Evolutionary conservation across 2,797 vertebrate species (phyloP).

Genomic region (Chrosomus eos): DNA sequence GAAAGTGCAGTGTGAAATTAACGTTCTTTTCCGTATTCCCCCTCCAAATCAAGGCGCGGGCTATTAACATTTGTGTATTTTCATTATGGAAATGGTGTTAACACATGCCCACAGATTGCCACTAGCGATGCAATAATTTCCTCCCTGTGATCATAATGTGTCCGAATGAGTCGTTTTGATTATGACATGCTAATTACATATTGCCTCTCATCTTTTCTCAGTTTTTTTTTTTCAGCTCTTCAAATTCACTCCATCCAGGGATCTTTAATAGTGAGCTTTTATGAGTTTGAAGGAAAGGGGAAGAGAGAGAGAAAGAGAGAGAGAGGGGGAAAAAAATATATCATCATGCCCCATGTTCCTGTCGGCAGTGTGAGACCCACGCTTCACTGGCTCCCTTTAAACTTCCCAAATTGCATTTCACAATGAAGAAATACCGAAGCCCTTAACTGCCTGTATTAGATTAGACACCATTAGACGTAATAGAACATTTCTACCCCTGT

Average conservation of each 20-base stretch:
- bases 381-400: constrained; percentile 99
- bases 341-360: constrained; percentile 93
- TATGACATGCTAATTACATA: constrained; percentile 99
- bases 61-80: constrained; percentile 99
- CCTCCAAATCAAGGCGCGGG: constrained; percentile 87
- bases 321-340: constrained; percentile 73
- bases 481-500: constrained; percentile 94
- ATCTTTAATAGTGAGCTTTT: constrained; percentile 99
- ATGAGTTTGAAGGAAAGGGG: constrained; percentile 83
- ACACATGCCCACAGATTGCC: constrained; percentile 98
- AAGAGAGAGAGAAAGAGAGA: constrained; percentile 59
- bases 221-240: constrained; percentile 69
- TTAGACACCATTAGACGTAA: constrained; percentile 99
- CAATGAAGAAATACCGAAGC: constrained; percentile 96
- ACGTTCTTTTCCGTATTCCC: constrained; percentile 91
- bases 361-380: constrained; percentile 92
- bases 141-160: constrained; percentile 99
- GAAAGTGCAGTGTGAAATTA: constrained; percentile 95
- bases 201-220: constrained; percentile 76
- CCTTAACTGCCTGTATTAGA: constrained; percentile 99
- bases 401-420: constrained; percentile 99
- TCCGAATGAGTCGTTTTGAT: constrained; percentile 99
- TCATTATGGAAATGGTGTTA: constrained; percentile 99
- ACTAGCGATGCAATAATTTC: constrained; percentile 98
- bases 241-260: constrained; percentile 92